Evolutionary conservation across 2,113 vertebrate genomes (phyloP), one percentile per base, ranked within the genome.

Genomic region (Haliaeetus leucogaster): DNA sequence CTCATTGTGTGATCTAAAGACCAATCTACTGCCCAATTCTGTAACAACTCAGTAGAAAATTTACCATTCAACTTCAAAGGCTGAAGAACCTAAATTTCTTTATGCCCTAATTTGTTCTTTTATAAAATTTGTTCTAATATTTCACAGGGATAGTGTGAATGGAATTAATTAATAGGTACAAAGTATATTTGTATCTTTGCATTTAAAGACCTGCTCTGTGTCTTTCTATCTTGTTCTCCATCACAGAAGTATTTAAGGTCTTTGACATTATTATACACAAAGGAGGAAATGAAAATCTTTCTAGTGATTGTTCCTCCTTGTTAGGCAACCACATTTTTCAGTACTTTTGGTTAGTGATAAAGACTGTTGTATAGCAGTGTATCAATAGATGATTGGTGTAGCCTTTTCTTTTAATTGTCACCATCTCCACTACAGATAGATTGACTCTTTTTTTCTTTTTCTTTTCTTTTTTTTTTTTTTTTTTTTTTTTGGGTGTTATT

Each of bases 331-430:
- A 25, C 78, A 62, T 94, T 94, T 95, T 88, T 97, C 93, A 82
- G 53, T 23, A 56, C 76, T 94, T 93, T 87, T 90, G 59, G 38
- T 78, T 61, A 72, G 52, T 58, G 70, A 66, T 85, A 90, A 65
- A 83, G 55, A 52, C 82, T 83, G 58, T 59, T 86, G 26, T 71
- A 63, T 61, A 63, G 68, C 45, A 62, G 58, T 65, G 95, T 93
- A 93, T 96, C 93, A 86, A 86, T 89, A 82, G 48, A 42, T 79
- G 89, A 93, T 71, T 87, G 86, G 73, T 95, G 78, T 90, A 85
- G 73, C 32, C 81, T 94, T 97, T 95, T 96, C 89, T 95, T 91
- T 91, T 71, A 91, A 79, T 97, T 96, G 91, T 92, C 88, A 92
- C 72, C 27, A n/a, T 78, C n/a, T 91, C 66, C 26, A 30, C 63